Percentiles rank a stretch among this genome's conserved stretches.
Conservation (phyloP, 2,888 invertebrate genomes). For the Fragum fragum region DNA sequence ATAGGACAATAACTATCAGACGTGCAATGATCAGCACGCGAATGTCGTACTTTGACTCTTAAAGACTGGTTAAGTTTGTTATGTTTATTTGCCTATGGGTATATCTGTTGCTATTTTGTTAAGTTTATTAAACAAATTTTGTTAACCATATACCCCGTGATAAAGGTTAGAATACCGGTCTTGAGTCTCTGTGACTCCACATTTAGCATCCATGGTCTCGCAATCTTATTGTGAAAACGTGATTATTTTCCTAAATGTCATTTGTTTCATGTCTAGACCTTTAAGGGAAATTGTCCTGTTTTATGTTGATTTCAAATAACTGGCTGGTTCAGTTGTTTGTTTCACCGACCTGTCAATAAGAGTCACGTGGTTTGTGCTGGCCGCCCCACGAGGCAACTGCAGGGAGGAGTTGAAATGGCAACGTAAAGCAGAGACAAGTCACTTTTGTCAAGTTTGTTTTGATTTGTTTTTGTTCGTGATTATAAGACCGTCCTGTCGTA, state of each 20-base stretch:
- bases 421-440: too few species aligned
- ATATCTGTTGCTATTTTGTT: conserved; percentile 10
- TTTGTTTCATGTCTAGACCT: background rate
- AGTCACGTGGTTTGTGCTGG: conserved; percentile 59
- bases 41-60: conserved; percentile 15
- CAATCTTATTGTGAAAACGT: background rate
- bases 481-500: too few species aligned
- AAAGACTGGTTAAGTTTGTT: background rate
- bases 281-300: conserved; percentile 10
- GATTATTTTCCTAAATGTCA: background rate
- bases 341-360: conserved; percentile 9
- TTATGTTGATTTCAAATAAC: conserved; percentile 22
- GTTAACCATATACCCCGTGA: conserved; percentile 11
- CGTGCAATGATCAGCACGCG: background rate
- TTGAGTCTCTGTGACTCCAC: conserved; percentile 1
- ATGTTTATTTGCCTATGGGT: conserved; percentile 16
- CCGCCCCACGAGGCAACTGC: conserved; percentile 60
- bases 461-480: too few species aligned
- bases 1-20: background rate
- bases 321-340: conserved; percentile 53
- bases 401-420: conserved; percentile 34
- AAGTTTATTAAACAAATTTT: too few species aligned
- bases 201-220: background rate
- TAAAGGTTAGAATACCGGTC: conserved; percentile 17
- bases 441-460: too few species aligned